phyloP scores from a whole-genome alignment of 2,113 vertebrate species.

The Phalacrocorax brasilianus region DNA sequence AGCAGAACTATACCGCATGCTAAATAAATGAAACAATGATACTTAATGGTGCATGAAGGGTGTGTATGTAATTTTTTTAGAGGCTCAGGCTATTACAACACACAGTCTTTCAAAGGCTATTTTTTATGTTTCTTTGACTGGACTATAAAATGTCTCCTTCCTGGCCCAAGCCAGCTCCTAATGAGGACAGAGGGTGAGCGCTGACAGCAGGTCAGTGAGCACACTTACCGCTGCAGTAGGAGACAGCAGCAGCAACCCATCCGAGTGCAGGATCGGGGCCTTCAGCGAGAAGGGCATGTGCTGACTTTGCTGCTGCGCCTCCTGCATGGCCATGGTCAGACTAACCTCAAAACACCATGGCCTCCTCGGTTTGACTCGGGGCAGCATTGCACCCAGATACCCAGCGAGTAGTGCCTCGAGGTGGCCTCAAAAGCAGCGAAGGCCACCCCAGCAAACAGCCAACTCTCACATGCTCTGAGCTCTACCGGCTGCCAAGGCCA shows the following conservation, averaged over 20 bases:
- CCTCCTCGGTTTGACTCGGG: rapidly evolving
- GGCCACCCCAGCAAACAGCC: not conserved
- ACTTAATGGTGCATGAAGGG: not conserved
- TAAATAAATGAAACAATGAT: not conserved
- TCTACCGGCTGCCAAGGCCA: not conserved
- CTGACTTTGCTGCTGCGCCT: not conserved
- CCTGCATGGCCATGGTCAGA: rapidly evolving
- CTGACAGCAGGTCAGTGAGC: not conserved
- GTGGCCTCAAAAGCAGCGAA: not conserved
- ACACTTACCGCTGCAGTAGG: rapidly evolving
- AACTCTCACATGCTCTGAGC: rapidly evolving
- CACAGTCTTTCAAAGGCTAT: not conserved
- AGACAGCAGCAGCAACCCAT: not conserved
- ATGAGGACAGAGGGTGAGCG: not conserved
- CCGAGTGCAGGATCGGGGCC: rapidly evolving
- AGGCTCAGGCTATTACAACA: not conserved
- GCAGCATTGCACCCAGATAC: rapidly evolving
- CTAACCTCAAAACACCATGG: not conserved
- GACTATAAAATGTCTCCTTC: not conserved
- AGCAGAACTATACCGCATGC: not conserved
- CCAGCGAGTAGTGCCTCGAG: rapidly evolving
- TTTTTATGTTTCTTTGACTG: not conserved
- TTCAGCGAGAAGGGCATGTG: rapidly evolving
- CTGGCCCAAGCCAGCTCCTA: not conserved
- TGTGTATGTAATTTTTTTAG: not conserved